These are phyloP conservation scores for Glossophaga mutica DNA, from an alignment of 2,797 vertebrate genomes.

Conservation along the genomic window DNA sequence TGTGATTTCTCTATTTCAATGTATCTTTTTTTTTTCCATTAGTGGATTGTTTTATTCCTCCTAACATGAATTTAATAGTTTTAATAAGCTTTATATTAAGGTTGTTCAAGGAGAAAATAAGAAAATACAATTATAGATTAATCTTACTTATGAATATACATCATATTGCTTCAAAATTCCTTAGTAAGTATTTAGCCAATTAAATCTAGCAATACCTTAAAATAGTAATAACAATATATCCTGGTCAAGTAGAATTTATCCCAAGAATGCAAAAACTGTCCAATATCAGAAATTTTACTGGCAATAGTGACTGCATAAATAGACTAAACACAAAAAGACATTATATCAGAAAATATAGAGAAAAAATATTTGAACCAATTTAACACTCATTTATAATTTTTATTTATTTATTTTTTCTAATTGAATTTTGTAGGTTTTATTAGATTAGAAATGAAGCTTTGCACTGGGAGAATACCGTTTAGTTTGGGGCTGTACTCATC, in stretches of 20 bases:
- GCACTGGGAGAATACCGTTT: not conserved
- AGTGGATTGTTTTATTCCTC: not conserved
- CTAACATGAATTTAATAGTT: not conserved
- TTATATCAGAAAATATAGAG: not conserved
- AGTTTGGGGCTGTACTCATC: too few relatives aligned
- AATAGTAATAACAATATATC: not conserved
- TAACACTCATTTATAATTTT: not conserved
- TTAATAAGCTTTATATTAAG: not conserved
- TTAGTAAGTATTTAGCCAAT: not conserved
- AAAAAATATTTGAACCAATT: not conserved
- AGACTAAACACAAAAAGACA: not conserved
- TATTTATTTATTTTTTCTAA: too few relatives aligned
- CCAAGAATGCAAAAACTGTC: not conserved
- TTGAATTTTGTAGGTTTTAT: not conserved
- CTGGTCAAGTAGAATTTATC: not conserved
- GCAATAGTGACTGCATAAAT: not conserved
- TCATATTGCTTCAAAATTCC: not conserved
- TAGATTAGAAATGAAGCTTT: not conserved
- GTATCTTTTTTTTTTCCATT: not conserved
- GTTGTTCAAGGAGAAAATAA: not conserved
- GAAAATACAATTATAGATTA: not conserved
- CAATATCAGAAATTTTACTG: not conserved
- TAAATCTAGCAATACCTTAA: not conserved
- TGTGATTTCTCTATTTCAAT: not conserved
- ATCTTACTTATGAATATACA: not conserved